Evolutionary conservation across 2,797 vertebrate species (phyloP), one percentile per base, ranked within the genome.

Genomic region (Acanthopagrus latus): DNA sequence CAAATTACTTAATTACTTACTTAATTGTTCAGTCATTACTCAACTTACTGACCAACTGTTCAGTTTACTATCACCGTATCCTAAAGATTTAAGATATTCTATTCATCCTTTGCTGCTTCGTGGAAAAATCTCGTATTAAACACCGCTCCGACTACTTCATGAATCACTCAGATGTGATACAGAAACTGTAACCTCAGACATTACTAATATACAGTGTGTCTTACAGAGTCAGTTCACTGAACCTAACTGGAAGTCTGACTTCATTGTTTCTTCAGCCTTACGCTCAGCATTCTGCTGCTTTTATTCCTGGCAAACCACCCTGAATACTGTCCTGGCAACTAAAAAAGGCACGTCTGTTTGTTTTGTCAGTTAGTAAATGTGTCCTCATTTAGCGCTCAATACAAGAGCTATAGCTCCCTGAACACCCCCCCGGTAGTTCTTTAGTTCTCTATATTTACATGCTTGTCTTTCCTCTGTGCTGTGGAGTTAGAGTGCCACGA

Each of bases 281-380:
- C 47, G 27, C 57, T 75, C 63, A 69, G 38, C 55, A 41, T 60
- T 64, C 25, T 54, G 44, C 29, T 74, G 69, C 64, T 52, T 64
- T 47, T 82, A 78, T 84, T 88, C 72, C 75, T 60, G 78, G 78
- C 86, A 90, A 89, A 71, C 71, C 50, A 52, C 69, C 74, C 63
- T 75, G 82, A 77, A 87, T 69, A 80, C 81, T 59, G 70, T 74
- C 50, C 72, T 52, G 78, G 73, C 58, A 74, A 80, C 43, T 27
- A 25, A 25, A 76, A 79, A 51, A 46, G 41, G 5, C 58, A 7
- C 44, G 43, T 67, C 25, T 58, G 83, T 89, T 89, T 89, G 82
- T 83, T 90, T 87, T 77, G 85, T 71, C 64, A 73, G 84, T 81
- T 55, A 25, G 80, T 82, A 85, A 86, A 86, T 27, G 65, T 60